Percentiles rank a stretch among this genome's conserved stretches.
Conservation (phyloP, 2,888 invertebrate species). For the Leptinotarsa tumamoca region DNA sequence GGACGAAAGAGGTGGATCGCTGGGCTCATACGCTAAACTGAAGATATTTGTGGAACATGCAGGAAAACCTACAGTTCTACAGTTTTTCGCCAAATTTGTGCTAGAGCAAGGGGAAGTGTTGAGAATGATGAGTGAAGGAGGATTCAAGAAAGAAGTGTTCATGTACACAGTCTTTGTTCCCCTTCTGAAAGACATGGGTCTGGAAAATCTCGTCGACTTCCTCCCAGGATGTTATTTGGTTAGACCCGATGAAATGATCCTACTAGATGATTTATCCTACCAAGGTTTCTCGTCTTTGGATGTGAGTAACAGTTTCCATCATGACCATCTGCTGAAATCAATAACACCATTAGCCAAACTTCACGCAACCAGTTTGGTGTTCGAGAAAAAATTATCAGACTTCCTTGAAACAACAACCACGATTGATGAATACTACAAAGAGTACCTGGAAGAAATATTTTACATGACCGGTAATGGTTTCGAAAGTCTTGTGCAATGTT, state of each 20-base stretch:
- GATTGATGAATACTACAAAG: background rate
- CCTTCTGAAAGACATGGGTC: background rate
- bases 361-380: background rate
- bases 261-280: background rate
- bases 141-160: slow-evolving; percentile 9
- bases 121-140: background rate
- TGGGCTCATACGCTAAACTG: background rate
- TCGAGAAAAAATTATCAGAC: background rate
- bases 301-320: background rate
- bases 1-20: background rate
- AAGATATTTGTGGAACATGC: background rate
- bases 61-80: background rate
- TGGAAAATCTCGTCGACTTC: background rate
- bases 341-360: background rate
- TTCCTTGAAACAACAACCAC: background rate
- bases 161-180: background rate
- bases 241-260: background rate
- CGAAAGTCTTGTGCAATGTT: background rate
- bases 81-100: background rate
- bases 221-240: background rate
- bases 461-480: background rate
- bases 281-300: background rate
- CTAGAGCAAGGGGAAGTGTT: background rate
- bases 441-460: background rate
- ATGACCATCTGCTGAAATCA: background rate